Conservation (phyloP, 2,113 vertebrate species). For the Actenoides lindsayi region DNA sequence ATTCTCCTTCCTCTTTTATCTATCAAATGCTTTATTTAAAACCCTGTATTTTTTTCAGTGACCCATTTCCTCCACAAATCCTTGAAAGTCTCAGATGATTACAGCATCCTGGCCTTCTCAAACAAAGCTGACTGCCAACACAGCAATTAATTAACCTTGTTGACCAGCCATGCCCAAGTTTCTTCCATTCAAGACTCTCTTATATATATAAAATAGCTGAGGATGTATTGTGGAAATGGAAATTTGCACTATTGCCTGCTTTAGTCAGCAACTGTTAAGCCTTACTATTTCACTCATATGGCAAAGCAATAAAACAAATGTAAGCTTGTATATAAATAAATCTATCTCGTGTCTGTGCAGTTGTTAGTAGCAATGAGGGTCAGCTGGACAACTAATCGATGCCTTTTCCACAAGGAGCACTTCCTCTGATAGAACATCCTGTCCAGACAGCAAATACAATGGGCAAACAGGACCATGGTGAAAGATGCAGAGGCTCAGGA, state of each 20-base stretch:
- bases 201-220: not conserved
- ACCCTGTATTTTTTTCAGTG: slow-evolving; percentile 4
- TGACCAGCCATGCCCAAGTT: slow-evolving; percentile 25
- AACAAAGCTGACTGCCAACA: slow-evolving; percentile 24
- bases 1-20: not conserved
- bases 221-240: not conserved
- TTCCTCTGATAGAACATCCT: slow-evolving; percentile 68
- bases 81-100: slow-evolving; percentile 37
- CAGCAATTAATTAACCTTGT: slow-evolving; percentile 54
- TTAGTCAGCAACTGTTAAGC: slow-evolving; percentile 22
- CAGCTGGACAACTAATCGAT: slow-evolving; percentile 52
- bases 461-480: slow-evolving; percentile 39
- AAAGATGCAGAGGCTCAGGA: slow-evolving; percentile 49
- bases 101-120: not conserved
- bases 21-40: not conserved
- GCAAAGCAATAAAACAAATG: not conserved
- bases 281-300: not conserved
- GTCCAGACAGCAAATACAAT: slow-evolving; percentile 69
- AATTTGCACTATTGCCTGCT: slow-evolving; percentile 5
- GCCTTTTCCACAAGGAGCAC: slow-evolving; percentile 57
- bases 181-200: not conserved
- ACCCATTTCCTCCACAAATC: slow-evolving; percentile 27
- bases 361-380: slow-evolving; percentile 20
- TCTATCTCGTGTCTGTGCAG: not conserved
- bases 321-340: not conserved